phyloP scores from a whole-genome alignment of 2,113 vertebrate species.

The Misgurnus anguillicaudatus region DNA sequence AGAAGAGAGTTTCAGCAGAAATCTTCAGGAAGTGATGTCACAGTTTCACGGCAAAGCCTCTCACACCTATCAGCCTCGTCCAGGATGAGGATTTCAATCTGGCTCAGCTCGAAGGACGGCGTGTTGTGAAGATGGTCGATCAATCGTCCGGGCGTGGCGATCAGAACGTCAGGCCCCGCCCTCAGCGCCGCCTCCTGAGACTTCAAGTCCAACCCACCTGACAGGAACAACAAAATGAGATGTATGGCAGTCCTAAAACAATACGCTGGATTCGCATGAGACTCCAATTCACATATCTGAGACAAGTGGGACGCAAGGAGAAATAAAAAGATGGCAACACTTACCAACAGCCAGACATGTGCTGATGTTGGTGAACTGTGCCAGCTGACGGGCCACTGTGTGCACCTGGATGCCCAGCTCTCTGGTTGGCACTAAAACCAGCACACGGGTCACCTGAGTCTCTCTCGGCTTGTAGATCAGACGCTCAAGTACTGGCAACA shows the following conservation, averaged over 20 bases:
- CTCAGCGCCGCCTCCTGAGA: constrained; percentile 91
- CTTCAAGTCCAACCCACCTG: constrained; percentile 94
- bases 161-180: constrained; percentile 89
- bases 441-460: constrained; percentile 86
- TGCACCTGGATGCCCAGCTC: constrained; percentile 98
- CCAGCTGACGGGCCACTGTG: constrained; percentile 86
- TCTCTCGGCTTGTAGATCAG: constrained; percentile 93
- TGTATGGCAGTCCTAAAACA: too few relatives aligned
- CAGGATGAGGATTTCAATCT: constrained; percentile 93
- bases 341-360: constrained; percentile 91
- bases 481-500: constrained; percentile 91
- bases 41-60: too few relatives aligned
- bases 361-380: constrained; percentile 90
- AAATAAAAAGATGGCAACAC: constrained; percentile 40
- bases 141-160: constrained; percentile 92
- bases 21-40: not conserved
- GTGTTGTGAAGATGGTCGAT: constrained; percentile 98
- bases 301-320: not conserved
- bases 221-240: not conserved
- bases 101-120: constrained; percentile 89
- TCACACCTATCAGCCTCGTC: constrained; percentile 92
- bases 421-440: constrained; percentile 92
- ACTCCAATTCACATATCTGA: too few relatives aligned
- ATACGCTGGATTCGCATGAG: too few relatives aligned
- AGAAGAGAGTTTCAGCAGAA: not conserved